Percentiles rank a stretch among this genome's conserved stretches.
Evolutionary conservation across 1,140 invertebrate genomes (phyloP).

Genomic region (Venturia canescens): DNA sequence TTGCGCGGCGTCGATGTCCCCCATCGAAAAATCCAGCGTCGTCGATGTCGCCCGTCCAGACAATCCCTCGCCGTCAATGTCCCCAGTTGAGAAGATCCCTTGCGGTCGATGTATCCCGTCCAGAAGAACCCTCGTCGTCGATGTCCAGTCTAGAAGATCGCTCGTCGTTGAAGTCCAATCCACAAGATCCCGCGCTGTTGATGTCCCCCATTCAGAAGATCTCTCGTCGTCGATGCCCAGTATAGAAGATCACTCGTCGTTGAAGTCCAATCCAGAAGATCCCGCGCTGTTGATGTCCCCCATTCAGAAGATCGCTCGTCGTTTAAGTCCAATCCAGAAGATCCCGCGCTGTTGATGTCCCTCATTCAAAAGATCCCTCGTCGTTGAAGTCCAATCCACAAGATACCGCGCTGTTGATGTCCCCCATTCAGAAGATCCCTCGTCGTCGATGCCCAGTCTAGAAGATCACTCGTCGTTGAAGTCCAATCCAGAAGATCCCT

Average conservation of each 20-base stretch:
- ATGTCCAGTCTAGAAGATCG: neutral
- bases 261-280: neutral
- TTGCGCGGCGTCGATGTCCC: conserved; percentile 1
- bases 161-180: neutral
- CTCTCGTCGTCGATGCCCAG: too few species aligned
- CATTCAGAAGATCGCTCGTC: neutral
- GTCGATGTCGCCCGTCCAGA: neutral
- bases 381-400: neutral
- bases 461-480: neutral
- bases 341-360: too few species aligned
- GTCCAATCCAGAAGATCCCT: neutral
- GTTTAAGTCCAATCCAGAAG: neutral
- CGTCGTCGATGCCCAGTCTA: too few species aligned
- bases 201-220: too few species aligned
- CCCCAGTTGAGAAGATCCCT: neutral
- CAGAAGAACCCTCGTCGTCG: neutral
- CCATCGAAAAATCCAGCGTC: neutral
- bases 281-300: too few species aligned
- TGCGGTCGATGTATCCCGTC: neutral
- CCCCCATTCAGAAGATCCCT: neutral
- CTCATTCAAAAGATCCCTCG: neutral
- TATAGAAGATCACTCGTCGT: too few species aligned
- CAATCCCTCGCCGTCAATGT: too few species aligned
- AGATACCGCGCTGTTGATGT: neutral
- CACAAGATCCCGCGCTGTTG: neutral